Evolutionary conservation across 2,113 vertebrate species (phyloP), one percentile per base, ranked within the genome.

Genomic region (Tychaedon coryphoeus): DNA sequence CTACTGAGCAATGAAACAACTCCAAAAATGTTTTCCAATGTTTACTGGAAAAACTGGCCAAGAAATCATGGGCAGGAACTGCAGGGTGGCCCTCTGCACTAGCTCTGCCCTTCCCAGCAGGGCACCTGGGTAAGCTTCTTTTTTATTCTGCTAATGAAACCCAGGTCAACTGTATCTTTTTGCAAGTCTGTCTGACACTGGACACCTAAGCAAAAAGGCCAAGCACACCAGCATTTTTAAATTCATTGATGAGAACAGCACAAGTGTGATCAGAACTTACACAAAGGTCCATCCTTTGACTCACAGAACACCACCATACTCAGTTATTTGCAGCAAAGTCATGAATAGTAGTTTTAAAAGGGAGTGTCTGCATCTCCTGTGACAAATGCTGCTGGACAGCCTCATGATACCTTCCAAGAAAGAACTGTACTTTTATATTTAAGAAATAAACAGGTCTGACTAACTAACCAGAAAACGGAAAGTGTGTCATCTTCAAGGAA

Each of bases 1-100:
- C 93, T 92, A 94, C 90, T 92, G 90, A 95, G 92, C 33, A 66
- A 87, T 64, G 82, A 97, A 97, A 96, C 45, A 19, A 65, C 79
- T 95, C 79, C 72, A 95, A 88, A 94, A 95, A 45, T 43, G 16
- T 83, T 70, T 90, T 70, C 64, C 64, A 83, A 25, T 93, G 86
- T 88, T 96, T 95, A 96, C 60, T 67, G 53, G 67, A 73, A 90
- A 90, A 94, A 67, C 19, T 60, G 43, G 92, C 82, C 78, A 96
- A 92, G 69, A 95, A 96, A 84, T 77, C 25, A 43, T 56, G 43
- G 86, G 18, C 65, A 96, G 61, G 45, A 96, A 57, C 93, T 75
- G 61, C 38, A 91, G 69, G 65, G 75, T 94, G 74, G 71, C 87
- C 94, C 90, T 51, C 66, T 90, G 38, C 62, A n/a, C 54, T 79